Evolutionary conservation across 2,797 vertebrate genomes (phyloP), one percentile per base, ranked within the genome.

Genomic region (Anas bernieri): DNA sequence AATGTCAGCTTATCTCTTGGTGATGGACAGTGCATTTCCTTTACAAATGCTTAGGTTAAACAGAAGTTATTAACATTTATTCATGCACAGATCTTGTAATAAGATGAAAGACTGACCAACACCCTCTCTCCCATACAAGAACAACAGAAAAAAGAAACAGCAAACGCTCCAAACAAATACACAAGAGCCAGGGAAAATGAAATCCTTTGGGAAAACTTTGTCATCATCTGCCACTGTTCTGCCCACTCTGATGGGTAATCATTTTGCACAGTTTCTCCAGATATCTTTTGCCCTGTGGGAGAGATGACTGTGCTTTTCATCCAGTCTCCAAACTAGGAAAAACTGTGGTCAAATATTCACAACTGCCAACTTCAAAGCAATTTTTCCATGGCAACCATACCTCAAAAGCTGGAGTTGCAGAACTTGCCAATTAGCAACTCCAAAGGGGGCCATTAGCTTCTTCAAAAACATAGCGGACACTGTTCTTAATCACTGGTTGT

Each of bases 391-490:
- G 98, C 98, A 98, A 98, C 97, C 39, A 17, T 95, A 98, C 97
- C 98, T 98, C 98, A 97, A 98, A 98, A 98, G 97, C 97, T 90
- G 88, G 81, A 95, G 96, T 89, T 97, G 97, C 97, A 98, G 96
- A 98, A 97, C 98, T 98, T 98, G 97, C 98, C 98, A 99, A 99
- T 99, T 99, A 99, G 97, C 98, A 98, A 95, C 97, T 98, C 98
- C 98, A 98, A 98, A 96, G 95, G 98, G 98, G 97, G 96, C 96
- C 98, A 98, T 99, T 98, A 98, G 96, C 96, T 98, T 95, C 96
- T 97, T 98, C 96, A 98, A 97, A 98, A 98, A 93, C 52, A 31
- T 90, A 94, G 92, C 41, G 58, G 93, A 92, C 94, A 77, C 56
- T 91, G 85, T 86, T 97, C 96, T 95, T 97, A 95, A 96, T 97